Evolutionary conservation across 2,888 invertebrate species (phyloP).

Genomic region (Eueremaeus valkanovi): DNA sequence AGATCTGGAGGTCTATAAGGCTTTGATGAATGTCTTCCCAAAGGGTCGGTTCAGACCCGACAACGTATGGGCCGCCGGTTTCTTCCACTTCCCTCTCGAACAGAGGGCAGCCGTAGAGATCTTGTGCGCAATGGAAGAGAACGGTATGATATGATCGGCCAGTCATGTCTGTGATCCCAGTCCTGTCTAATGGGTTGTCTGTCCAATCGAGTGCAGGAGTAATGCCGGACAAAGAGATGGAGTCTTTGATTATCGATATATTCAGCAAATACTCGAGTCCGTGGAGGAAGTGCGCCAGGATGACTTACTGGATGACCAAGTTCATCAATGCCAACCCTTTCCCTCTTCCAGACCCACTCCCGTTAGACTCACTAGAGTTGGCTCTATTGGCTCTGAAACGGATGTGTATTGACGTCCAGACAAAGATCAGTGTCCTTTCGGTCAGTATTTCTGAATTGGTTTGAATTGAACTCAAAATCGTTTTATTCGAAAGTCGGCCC

Average conservation of each 20-base stretch:
- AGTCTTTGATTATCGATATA: slow-evolving; percentile 71
- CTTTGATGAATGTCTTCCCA: slow-evolving; percentile 76
- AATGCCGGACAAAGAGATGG: slow-evolving; percentile 84
- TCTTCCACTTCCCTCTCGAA: slow-evolving; percentile 91
- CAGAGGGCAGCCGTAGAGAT: slow-evolving; percentile 89
- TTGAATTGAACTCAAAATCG: neutral
- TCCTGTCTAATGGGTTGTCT: neutral
- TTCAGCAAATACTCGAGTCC: slow-evolving; percentile 62
- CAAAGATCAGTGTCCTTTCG: slow-evolving; percentile 63
- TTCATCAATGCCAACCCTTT: slow-evolving; percentile 85
- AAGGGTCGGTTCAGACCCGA: slow-evolving; percentile 79
- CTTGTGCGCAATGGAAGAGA: slow-evolving; percentile 89
- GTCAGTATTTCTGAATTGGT: slow-evolving; percentile 52
- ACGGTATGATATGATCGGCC: slow-evolving; percentile 57
- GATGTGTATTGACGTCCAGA: slow-evolving; percentile 76
- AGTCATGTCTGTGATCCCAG: neutral
- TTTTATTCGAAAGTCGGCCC: neutral
- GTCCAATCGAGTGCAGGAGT: too few relatives aligned
- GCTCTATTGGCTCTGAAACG: slow-evolving; percentile 76
- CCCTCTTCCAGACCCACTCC: slow-evolving; percentile 71
- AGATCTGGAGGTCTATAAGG: slow-evolving; percentile 66
- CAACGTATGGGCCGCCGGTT: slow-evolving; percentile 79
- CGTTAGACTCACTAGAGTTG: slow-evolving; percentile 69
- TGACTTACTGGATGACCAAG: slow-evolving; percentile 73
- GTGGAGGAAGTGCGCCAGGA: slow-evolving; percentile 55